phyloP scores from a whole-genome alignment of 2,113 vertebrate genomes.

The Neogale vison region DNA sequence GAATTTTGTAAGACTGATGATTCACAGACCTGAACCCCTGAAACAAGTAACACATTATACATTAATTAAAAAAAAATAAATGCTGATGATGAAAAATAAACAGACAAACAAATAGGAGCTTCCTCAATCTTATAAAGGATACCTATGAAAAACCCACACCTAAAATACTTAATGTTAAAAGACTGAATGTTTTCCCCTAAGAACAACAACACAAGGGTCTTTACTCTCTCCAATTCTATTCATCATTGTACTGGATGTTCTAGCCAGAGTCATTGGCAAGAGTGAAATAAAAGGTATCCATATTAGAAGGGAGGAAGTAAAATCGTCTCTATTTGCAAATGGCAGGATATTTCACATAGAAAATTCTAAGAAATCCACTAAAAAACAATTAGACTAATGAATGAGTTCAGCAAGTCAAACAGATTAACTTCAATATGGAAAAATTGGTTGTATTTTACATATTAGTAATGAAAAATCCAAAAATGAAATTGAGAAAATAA shows the following conservation, averaged over 20 bases:
- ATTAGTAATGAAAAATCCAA: neutral
- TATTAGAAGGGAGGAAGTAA: constrained; percentile 8
- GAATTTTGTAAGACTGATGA: too few species aligned
- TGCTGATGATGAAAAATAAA: neutral
- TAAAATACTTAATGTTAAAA: neutral
- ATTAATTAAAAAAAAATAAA: too few species aligned
- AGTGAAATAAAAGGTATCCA: neutral
- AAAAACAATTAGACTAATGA: neutral
- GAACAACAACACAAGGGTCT: neutral
- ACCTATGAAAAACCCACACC: neutral
- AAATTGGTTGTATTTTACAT: neutral
- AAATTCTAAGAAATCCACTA: neutral
- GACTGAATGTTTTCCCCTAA: neutral
- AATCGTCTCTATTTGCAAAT: neutral
- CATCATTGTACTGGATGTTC: neutral
- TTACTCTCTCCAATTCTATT: neutral
- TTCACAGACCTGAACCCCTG: too few species aligned
- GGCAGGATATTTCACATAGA: neutral
- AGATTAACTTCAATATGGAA: neutral
- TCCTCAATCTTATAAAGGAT: neutral
- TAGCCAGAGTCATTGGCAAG: neutral
- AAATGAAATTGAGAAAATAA: neutral
- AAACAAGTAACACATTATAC: too few species aligned
- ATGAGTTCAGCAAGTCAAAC: neutral
- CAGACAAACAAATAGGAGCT: neutral